Evolutionary conservation across 2,888 invertebrate species (phyloP), one percentile per base, ranked within the genome.

Genomic region (Endotricha flammealis): DNA sequence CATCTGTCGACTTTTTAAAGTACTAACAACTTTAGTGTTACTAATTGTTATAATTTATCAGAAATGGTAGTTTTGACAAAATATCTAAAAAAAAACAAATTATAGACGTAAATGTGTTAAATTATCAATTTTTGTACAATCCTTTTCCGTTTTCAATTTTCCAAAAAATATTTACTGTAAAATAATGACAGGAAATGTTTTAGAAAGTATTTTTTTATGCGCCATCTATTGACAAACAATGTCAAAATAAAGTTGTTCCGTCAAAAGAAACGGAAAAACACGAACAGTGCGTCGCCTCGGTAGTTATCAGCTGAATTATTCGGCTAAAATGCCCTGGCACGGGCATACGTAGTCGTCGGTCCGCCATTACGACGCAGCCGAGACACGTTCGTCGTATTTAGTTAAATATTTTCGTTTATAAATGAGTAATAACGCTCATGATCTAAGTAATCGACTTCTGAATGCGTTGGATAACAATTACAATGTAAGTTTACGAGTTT

Each of bases 391-490:
- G 87, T 87, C 86, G 85, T 86, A 87, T 87, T 87, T 87, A 85
- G 87, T 87, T 85, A 78, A 85, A 86, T 87, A 87, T 86, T 87
- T 87, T 85, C 75, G 80, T 83, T 86, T 89, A 90, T 92, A 92
- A 92, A 92, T 92, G 92, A 92, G 91, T 91, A 90, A 91, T 89
- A 91, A 91, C 89, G 91, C 92, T 88, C 91, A 91, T 89, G 95
- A 96, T 90, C 92, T 97, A 90, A 96, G 96, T 90, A 93, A 95
- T 90, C 95, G 93, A 92, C 93, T 97, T 92, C 93, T 95, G 90
- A 93, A 94, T 92, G 95, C 96, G 88, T 92, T 97, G 91, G 97
- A 97, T 93, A 93, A 91, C 90, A 95, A 95, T 90, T 95, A 97
- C 91, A 96, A 97, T 96, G 97, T 97, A 95, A 96, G 96, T 90